Percentiles rank a stretch among this genome's conserved stretches.
Conservation (phyloP, 2,888 invertebrate species). For the Phaonia tiefii region DNA sequence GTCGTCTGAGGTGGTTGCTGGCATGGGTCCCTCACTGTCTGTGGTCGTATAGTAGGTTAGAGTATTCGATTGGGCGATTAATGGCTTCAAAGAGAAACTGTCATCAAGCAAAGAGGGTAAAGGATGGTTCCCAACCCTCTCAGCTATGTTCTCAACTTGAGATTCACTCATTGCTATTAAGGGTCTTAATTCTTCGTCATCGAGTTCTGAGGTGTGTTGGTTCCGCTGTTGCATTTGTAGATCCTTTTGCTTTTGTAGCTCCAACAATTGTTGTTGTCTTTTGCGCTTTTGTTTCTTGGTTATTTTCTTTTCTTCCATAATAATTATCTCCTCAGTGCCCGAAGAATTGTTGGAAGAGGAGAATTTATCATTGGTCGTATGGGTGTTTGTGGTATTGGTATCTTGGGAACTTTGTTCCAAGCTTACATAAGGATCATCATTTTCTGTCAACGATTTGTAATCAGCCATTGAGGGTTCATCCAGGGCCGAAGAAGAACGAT, state of each 20-base stretch:
- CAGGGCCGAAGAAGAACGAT: conserved; percentile 55
- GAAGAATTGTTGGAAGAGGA: conserved; percentile 74
- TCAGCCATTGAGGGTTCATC: conserved; percentile 66
- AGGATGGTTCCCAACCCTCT: neutral
- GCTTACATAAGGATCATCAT: conserved; percentile 72
- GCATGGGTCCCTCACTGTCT: conserved; percentile 76
- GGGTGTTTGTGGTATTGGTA: conserved; percentile 68
- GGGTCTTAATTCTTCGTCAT: conserved; percentile 79
- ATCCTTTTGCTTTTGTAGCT: conserved; percentile 67
- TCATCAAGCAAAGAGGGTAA: conserved; percentile 5
- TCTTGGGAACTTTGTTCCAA: conserved; percentile 72
- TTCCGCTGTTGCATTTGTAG: conserved; percentile 45
- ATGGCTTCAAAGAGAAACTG: conserved; percentile 49
- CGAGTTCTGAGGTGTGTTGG: conserved; percentile 57
- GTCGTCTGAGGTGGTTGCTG: conserved; percentile 77
- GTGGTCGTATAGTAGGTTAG: conserved; percentile 70
- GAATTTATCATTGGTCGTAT: conserved; percentile 69
- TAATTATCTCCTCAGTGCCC: conserved; percentile 73
- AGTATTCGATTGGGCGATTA: conserved; percentile 40
- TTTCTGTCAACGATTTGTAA: conserved; percentile 70
- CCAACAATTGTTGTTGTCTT: conserved; percentile 66
- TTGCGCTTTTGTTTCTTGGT: conserved; percentile 76
- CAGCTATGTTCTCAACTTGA: conserved; percentile 64
- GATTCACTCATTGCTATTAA: conserved; percentile 77
- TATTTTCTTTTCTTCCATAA: conserved; percentile 72